phyloP scores from a whole-genome alignment of 1,140 invertebrate species.

The Marisa cornuarietis region DNA sequence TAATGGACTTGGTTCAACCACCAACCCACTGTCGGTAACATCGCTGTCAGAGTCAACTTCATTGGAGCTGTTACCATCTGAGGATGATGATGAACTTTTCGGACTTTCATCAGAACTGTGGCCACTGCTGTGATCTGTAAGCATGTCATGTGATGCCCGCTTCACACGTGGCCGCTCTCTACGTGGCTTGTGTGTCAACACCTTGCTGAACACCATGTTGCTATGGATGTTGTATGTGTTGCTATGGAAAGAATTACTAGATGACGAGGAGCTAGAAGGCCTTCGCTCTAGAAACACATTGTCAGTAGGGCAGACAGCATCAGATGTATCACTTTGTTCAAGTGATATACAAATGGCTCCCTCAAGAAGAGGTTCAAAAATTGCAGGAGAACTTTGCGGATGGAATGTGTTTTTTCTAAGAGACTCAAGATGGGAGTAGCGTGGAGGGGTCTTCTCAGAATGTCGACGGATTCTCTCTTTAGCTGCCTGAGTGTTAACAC shows the following conservation, averaged over 20 bases:
- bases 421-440: not conserved
- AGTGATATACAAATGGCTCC: not conserved
- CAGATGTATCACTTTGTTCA: too few relatives aligned
- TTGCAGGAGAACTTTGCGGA: conserved; percentile 14
- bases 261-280: conserved; percentile 18
- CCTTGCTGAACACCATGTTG: not conserved
- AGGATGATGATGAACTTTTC: conserved; percentile 10
- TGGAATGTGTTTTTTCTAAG: conserved; percentile 18
- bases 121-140: conserved; percentile 18
- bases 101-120: conserved; percentile 21
- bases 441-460: conserved; percentile 14
- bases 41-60: conserved; percentile 19
- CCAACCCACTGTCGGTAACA: conserved; percentile 20
- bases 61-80: conserved; percentile 13
- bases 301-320: too few relatives aligned
- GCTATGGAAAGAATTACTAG: not conserved
- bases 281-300: too few relatives aligned
- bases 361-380: conserved; percentile 16
- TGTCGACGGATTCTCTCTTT: conserved; percentile 6
- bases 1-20: not conserved
- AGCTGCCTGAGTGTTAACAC: conserved; percentile 1
- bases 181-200: not conserved
- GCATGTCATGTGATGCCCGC: conserved; percentile 9
- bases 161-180: conserved; percentile 5
- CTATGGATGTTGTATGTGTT: not conserved